Evolutionary conservation across 2,888 invertebrate genomes (phyloP).

Genomic region (Philopedon plagiatum): DNA sequence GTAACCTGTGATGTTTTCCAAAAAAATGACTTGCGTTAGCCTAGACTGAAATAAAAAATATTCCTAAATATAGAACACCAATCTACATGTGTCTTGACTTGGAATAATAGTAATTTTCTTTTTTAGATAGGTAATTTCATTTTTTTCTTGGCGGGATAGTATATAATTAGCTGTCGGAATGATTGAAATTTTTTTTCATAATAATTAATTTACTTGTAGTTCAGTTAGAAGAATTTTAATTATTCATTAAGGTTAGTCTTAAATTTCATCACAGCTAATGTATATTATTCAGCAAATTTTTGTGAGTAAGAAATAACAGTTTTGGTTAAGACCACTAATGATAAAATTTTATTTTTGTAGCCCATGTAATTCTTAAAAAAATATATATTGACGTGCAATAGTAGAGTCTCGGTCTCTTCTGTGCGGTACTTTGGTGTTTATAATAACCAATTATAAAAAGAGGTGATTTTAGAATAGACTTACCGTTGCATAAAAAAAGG

Average conservation of each 20-base stretch:
- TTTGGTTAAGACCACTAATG: neutral
- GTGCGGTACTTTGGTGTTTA: neutral
- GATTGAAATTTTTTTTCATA: too few relatives aligned
- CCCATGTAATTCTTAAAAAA: neutral
- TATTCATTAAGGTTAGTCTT: too few relatives aligned
- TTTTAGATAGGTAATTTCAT: conserved; percentile 11
- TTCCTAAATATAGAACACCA: conserved; percentile 32
- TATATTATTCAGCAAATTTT: conserved; percentile 9
- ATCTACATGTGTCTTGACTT: conserved; percentile 29
- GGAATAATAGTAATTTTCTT: conserved; percentile 9
- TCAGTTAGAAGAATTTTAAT: too few relatives aligned
- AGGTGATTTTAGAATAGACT: too few relatives aligned
- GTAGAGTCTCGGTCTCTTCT: neutral
- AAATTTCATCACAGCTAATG: neutral
- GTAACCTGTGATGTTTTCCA: conserved; percentile 34
- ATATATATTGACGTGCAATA: neutral
- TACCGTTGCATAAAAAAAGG: neutral
- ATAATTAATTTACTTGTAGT: too few relatives aligned
- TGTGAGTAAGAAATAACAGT: conserved; percentile 35
- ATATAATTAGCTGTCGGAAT: conserved; percentile 2
- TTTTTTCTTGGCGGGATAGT: neutral
- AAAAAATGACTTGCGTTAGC: conserved; percentile 32
- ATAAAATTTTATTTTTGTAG: neutral
- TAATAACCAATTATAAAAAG: too few relatives aligned
- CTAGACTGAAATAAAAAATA: conserved; percentile 36